Conservation (phyloP, 2,113 vertebrate genomes). For the Gnathonemus longibarbis region DNA sequence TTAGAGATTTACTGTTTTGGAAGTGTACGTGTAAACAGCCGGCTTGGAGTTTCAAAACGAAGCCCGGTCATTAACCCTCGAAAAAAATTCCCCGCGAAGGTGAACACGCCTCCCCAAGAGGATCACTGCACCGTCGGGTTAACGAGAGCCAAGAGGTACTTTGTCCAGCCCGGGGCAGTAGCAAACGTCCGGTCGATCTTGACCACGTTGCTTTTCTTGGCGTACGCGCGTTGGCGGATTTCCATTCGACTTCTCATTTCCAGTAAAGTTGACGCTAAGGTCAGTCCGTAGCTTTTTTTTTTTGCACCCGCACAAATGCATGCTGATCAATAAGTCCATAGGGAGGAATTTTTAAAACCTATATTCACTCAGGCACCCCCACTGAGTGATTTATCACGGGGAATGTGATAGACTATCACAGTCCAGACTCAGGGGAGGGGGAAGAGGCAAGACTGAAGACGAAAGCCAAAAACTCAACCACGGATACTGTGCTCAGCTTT, state of each 20-base stretch:
- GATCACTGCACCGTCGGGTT: not conserved
- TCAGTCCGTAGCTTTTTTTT: conserved; percentile 12
- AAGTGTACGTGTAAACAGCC: conserved; percentile 21
- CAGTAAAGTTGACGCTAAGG: not conserved
- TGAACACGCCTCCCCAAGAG: not conserved
- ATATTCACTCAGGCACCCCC: not conserved
- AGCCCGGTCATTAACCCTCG: not conserved
- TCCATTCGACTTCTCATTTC: not conserved
- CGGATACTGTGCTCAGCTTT: not conserved
- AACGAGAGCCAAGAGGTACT: not conserved
- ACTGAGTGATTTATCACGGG: not conserved
- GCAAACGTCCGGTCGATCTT: not conserved
- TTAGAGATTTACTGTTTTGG: conserved; percentile 28
- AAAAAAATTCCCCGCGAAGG: not conserved
- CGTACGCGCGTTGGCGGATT: not conserved
- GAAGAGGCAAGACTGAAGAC: not conserved
- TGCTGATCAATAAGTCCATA: not conserved
- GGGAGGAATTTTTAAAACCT: not conserved
- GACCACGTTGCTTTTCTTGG: conserved; percentile 3
- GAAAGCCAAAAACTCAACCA: not conserved
- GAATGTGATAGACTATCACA: not conserved
- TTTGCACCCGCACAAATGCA: not conserved
- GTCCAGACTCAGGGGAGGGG: not conserved
- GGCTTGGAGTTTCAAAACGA: not conserved
- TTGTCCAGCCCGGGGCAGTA: not conserved